Percentiles rank a stretch among this genome's conserved stretches.
Conservation (phyloP, 2,797 vertebrate species). For the Neomorphus geoffroyi region DNA sequence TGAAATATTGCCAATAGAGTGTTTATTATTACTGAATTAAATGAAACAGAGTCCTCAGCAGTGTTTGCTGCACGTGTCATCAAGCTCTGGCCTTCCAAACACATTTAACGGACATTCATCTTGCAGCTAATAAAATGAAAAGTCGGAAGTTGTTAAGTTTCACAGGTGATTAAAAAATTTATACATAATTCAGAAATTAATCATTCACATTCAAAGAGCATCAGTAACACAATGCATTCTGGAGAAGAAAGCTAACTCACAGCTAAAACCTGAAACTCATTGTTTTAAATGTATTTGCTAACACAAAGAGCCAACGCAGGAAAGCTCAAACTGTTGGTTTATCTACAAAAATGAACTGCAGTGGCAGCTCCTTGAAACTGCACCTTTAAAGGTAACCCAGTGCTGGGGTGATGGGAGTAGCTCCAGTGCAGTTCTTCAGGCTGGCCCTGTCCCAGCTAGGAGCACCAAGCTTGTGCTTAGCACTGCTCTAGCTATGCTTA, state of each 20-base stretch:
- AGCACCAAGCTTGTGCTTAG: background rate
- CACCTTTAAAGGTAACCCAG: too few relatives aligned
- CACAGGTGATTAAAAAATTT: constrained; percentile 62
- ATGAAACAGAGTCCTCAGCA: background rate
- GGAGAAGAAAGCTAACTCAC: background rate
- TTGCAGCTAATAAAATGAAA: constrained; percentile 46
- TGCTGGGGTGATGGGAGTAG: background rate
- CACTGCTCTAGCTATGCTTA: background rate
- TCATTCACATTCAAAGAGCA: constrained; percentile 29
- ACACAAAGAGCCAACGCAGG: background rate
- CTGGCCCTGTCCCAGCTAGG: background rate
- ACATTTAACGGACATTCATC: constrained; percentile 57
- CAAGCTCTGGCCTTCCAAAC: constrained; percentile 32
- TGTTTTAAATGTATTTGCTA: background rate
- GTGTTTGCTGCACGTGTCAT: constrained; percentile 40
- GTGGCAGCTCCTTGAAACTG: background rate
- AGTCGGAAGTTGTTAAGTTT: constrained; percentile 48
- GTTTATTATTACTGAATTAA: constrained; percentile 67
- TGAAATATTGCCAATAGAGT: constrained; percentile 58
- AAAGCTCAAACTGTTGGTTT: background rate
- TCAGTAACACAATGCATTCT: background rate
- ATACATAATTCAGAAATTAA: constrained; percentile 55
- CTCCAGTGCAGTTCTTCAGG: background rate
- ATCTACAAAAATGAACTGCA: background rate
- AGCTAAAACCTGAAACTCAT: background rate